phyloP scores from a whole-genome alignment of 2,888 invertebrate genomes.

The Torymus tubicola region DNA sequence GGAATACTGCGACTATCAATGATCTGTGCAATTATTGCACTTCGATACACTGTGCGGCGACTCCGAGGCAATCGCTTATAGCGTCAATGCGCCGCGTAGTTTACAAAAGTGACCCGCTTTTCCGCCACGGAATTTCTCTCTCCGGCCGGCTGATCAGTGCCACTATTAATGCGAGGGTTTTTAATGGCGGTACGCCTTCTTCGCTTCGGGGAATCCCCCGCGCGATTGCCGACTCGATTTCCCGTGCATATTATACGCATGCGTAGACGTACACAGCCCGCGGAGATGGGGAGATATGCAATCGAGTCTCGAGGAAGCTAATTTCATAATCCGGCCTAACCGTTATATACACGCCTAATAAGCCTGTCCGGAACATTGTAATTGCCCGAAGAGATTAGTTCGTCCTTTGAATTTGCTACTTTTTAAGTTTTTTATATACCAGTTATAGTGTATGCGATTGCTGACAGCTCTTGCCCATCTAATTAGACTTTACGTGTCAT shows the following conservation, averaged over 20 bases:
- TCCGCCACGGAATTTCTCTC: background rate
- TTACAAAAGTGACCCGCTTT: slow-evolving; percentile 16
- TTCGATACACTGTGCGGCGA: too few relatives aligned
- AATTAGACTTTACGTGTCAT: too few relatives aligned
- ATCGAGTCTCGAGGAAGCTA: background rate
- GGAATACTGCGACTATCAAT: too few relatives aligned
- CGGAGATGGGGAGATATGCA: background rate
- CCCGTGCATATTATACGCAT: background rate
- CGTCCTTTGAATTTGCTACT: too few relatives aligned
- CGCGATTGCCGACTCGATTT: background rate
- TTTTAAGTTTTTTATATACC: background rate
- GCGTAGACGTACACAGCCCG: background rate
- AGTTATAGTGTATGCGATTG: too few relatives aligned
- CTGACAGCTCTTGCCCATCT: too few relatives aligned
- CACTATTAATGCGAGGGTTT: background rate
- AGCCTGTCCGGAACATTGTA: too few relatives aligned
- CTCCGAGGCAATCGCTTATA: too few relatives aligned
- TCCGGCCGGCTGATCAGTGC: background rate
- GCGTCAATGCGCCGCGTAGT: background rate
- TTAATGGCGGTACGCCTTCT: background rate
- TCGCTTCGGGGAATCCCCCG: slow-evolving; percentile 19
- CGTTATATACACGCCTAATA: background rate
- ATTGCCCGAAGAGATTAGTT: too few relatives aligned
- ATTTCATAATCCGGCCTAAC: slow-evolving; percentile 4
- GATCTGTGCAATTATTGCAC: too few relatives aligned